Conservation (phyloP, 2,113 vertebrate species). For the Suricata suricatta region DNA sequence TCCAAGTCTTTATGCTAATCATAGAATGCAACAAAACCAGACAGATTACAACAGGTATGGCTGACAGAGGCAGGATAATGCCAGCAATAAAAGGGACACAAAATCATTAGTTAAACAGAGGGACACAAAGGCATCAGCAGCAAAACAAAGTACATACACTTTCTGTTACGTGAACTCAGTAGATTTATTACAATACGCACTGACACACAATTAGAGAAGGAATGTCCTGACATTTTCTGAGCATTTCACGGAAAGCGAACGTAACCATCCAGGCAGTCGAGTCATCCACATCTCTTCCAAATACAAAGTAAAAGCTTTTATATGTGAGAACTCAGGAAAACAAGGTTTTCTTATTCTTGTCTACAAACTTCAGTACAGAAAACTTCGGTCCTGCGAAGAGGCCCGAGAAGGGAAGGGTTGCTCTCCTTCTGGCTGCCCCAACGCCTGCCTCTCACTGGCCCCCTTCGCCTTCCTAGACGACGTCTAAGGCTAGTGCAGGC, state of each 20-base stretch:
- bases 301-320: conserved; percentile 75
- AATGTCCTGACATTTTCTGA: conserved; percentile 85
- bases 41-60: not conserved
- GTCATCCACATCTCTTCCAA: conserved; percentile 63
- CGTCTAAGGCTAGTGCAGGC: not conserved
- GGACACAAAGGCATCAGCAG: conserved; percentile 48
- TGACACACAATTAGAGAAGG: conserved; percentile 82
- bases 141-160: conserved; percentile 40
- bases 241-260: conserved; percentile 84
- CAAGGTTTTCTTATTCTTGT: conserved; percentile 57
- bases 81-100: conserved; percentile 32
- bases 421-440: conserved; percentile 45
- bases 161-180: conserved; percentile 78
- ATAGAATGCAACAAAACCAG: not conserved
- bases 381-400: conserved; percentile 14
- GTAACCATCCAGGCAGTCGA: conserved; percentile 74
- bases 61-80: not conserved
- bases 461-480: not conserved
- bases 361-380: conserved; percentile 62
- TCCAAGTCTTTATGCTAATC: conserved; percentile 7
- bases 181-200: conserved; percentile 86
- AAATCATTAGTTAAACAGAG: not conserved
- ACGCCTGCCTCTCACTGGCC: conserved; percentile 25
- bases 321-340: conserved; percentile 71
- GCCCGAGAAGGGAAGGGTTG: conserved; percentile 62